These are phyloP conservation scores for Pocillopora damicornis DNA, from an alignment of 64 coral and sea anemone species.

Conservation along the genomic window DNA sequence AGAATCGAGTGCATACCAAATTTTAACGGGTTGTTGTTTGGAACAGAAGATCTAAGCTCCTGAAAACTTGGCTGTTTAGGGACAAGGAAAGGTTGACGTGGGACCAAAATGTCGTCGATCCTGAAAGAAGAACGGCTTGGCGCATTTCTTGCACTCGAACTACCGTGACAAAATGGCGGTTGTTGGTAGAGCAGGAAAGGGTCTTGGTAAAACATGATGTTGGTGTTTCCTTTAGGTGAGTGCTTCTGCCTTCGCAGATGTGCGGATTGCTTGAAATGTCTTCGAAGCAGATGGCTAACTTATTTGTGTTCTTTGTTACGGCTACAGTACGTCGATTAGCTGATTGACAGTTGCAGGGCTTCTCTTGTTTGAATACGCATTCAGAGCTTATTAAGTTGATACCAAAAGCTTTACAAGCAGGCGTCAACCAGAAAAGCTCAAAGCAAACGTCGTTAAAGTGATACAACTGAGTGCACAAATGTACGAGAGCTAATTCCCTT, in stretches of 20 bases:
- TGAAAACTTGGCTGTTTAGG: slow-evolving; percentile 65
- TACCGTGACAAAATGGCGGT: slow-evolving; percentile 35
- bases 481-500: slow-evolving; percentile 45
- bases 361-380: slow-evolving; percentile 78
- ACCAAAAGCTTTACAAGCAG: slow-evolving; percentile 27
- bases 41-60: slow-evolving; percentile 47
- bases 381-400: slow-evolving; percentile 58
- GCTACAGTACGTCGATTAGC: slow-evolving; percentile 58
- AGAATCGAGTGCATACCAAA: slow-evolving; percentile 91
- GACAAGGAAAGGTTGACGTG: slow-evolving; percentile 63
- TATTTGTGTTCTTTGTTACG: slow-evolving; percentile 88
- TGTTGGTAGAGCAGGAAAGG: slow-evolving; percentile 75
- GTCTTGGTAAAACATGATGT: slow-evolving; percentile 92
- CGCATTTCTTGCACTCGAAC: slow-evolving; percentile 38
- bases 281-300: slow-evolving; percentile 76
- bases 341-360: slow-evolving; percentile 72
- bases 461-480: slow-evolving; percentile 36
- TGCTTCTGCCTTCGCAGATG: slow-evolving; percentile 70
- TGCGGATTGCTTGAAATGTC: slow-evolving; percentile 54
- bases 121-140: slow-evolving; percentile 57
- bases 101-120: slow-evolving; percentile 72
- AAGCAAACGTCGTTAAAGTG: slow-evolving; percentile 14
- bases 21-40: slow-evolving; percentile 62
- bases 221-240: slow-evolving; percentile 3
- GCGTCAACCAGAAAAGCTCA: slow-evolving; percentile 7